A percentile compares a stretch with the other conserved stretches of the same genome.
Conservation (phyloP, 1,140 invertebrate genomes). For the Medauroidea extradentata region DNA sequence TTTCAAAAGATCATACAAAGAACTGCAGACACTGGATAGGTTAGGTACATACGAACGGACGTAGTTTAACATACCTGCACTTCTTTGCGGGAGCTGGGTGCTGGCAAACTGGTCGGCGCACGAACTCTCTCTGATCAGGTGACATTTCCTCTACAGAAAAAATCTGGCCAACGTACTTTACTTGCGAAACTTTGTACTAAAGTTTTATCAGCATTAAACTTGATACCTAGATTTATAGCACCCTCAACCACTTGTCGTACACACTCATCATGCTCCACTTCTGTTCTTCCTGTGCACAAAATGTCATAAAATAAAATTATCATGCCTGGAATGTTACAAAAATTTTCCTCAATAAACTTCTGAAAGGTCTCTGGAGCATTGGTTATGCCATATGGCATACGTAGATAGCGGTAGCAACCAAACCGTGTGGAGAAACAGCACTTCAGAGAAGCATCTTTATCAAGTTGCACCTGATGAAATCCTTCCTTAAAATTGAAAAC, state of each 20-base stretch:
- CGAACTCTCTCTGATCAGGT: not conserved
- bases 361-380: not conserved
- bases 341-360: not conserved
- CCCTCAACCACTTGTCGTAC: not conserved
- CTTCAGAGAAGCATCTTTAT: not conserved
- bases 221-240: not conserved
- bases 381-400: not conserved
- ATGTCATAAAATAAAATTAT: not conserved
- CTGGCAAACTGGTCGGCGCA: not conserved
- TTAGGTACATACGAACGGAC: not conserved
- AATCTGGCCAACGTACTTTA: not conserved
- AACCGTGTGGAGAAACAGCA: not conserved
- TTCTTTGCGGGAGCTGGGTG: not conserved
- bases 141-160: too few species aligned
- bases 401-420: not conserved
- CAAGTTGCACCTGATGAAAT: too few species aligned
- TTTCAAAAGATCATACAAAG: not conserved
- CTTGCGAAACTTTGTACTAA: not conserved
- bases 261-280: not conserved
- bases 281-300: not conserved
- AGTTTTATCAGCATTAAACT: slow-evolving; percentile 1
- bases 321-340: not conserved
- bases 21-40: not conserved
- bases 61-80: not conserved
- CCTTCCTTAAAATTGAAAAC: too few species aligned